Base-by-base conservation (phyloP, 2,797 vertebrate genomes). In the Pagetopsis macropterus region DNA sequence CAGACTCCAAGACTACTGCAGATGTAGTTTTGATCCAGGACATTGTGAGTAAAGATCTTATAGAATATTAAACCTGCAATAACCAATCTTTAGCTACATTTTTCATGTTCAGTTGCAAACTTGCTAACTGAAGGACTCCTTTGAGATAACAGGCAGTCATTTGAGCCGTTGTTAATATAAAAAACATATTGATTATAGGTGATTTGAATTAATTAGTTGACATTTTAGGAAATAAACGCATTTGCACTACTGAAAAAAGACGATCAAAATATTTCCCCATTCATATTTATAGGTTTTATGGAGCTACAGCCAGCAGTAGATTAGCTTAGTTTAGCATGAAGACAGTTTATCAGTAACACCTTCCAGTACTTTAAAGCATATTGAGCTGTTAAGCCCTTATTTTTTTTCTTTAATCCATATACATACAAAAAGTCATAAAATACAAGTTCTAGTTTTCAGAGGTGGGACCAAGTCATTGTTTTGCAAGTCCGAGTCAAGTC, bases 191-290 rank as follows among this genome's bases (percentile, higher is more conserved):
- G 59, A 60, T 60, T 40, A 19, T 12, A 21, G 75, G 4, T 27
- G 27, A 27, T 27, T 27, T 27, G 4, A 27, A 27, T 27, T 5
- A 27, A 27, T 27, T 27, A 27, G 27, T 27, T 27, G 57, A 21
- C 56, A 63, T 72, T 77, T 55, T 58, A 49, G 55, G n/a, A 50
- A 66, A 57, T 50, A 33, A 16, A 37, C 49, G 57, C 51, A 60
- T 70, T 73, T 21, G 40, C n/a, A 27, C 54, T 63, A 51, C 50
- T 16, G n/a, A 16, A 41, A 52, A 40, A 13, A 17, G 60, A 62
- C 2, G 55, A 72, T 23, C 51, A 49, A 45, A 76, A 67, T 40
- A 15, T 23, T 54, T 63, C 5, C 23, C 13, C 44, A 59, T 41
- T 54, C 21, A 33, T 21, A 57, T 19, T 27, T 55, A 51, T 27